These are phyloP conservation scores for Grus americana DNA, from an alignment of 2,113 vertebrate species.

Conservation along the genomic window DNA sequence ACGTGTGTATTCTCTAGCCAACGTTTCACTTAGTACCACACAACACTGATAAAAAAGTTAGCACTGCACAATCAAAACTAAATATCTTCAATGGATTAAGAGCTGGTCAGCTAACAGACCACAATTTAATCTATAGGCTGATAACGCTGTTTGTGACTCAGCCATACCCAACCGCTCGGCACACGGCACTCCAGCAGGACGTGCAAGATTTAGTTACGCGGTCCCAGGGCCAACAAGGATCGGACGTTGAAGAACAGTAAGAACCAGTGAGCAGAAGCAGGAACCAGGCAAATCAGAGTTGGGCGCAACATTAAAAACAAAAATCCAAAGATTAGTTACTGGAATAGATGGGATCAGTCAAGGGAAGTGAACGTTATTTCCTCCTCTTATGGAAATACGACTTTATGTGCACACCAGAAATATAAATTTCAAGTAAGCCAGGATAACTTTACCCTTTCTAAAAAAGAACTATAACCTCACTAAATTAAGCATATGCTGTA, in stretches of 20 bases:
- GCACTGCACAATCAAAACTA: not conserved
- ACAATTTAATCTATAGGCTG: not conserved
- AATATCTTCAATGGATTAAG: not conserved
- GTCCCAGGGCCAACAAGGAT: not conserved
- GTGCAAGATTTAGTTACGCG: not conserved
- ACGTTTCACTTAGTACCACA: accelerated
- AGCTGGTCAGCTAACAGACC: not conserved
- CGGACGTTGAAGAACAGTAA: not conserved
- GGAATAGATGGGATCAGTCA: not conserved
- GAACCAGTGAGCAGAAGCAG: not conserved
- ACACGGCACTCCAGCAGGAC: accelerated
- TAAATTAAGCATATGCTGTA: not conserved
- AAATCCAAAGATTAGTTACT: not conserved
- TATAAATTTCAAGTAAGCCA: not conserved
- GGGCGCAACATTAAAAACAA: not conserved
- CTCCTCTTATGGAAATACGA: not conserved
- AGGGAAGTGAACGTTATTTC: not conserved
- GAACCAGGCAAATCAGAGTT: not conserved
- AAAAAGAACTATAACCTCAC: not conserved
- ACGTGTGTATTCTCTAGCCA: not conserved
- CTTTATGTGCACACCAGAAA: not conserved
- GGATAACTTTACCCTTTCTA: not conserved
- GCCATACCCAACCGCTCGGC: not conserved
- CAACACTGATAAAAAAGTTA: not conserved
- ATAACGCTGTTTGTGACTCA: not conserved